A percentile compares a stretch with the other conserved stretches of the same genome.
Evolutionary conservation across 2,797 vertebrate genomes (phyloP).

Genomic region (Pteronotus mesoamericanus): DNA sequence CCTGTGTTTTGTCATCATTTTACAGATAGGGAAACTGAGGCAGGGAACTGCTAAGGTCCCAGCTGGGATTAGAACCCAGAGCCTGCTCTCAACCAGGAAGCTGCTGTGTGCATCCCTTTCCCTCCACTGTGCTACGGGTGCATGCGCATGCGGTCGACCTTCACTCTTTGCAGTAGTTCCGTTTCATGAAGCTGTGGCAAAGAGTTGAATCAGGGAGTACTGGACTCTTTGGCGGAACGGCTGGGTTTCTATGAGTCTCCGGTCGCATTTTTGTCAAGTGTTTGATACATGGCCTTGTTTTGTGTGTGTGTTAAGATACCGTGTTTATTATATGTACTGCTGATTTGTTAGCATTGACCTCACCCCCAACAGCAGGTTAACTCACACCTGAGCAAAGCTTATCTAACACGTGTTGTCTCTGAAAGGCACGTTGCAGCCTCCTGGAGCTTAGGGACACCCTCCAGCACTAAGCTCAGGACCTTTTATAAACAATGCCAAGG

Average conservation of each 20-base stretch:
- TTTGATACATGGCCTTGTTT: neutral
- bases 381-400: neutral
- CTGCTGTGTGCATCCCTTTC: neutral
- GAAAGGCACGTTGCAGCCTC: neutral
- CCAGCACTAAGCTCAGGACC: too few species aligned
- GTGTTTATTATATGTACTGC: neutral
- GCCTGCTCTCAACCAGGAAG: neutral
- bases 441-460: neutral
- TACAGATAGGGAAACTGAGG: neutral
- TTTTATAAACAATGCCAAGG: neutral
- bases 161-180: accelerated
- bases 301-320: neutral
- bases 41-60: neutral
- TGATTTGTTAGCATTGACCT: neutral
- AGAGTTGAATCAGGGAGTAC: neutral
- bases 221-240: neutral
- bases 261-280: neutral
- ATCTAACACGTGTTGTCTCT: neutral
- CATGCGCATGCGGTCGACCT: neutral
- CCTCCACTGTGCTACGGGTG: neutral
- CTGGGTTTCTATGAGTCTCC: neutral
- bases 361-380: neutral
- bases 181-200: accelerated
- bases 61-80: neutral
- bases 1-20: neutral